Conservation (phyloP, 2,797 vertebrate genomes). For the Platalea minor region DNA sequence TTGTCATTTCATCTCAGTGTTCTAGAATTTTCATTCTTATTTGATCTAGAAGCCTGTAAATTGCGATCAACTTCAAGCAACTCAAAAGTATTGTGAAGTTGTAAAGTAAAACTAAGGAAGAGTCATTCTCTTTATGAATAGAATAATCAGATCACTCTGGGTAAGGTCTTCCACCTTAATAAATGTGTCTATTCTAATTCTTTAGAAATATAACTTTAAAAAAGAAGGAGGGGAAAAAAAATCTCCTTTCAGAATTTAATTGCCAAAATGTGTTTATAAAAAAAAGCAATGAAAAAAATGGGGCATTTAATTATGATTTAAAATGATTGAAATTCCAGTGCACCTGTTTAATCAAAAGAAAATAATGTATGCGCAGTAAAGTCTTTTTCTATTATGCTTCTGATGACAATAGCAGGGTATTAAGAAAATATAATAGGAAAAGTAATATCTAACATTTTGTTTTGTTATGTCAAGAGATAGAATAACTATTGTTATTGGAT, state of each 20-base stretch:
- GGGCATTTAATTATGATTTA: slow-evolving; percentile 26
- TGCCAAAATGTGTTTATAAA: slow-evolving; percentile 24
- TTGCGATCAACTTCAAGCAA: background rate
- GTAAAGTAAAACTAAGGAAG: background rate
- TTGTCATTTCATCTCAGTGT: background rate
- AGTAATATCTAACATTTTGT: slow-evolving; percentile 20
- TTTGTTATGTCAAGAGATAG: background rate
- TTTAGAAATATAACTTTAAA: slow-evolving; percentile 4
- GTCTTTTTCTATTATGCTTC: slow-evolving; percentile 28
- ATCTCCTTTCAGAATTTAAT: slow-evolving; percentile 31
- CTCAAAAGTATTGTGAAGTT: background rate
- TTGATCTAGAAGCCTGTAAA: background rate
- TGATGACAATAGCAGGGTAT: slow-evolving; percentile 40
- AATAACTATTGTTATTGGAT: background rate
- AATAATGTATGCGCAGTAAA: slow-evolving; percentile 28
- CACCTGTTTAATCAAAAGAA: slow-evolving; percentile 58
- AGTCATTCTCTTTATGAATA: background rate
- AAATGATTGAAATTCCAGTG: slow-evolving; percentile 30
- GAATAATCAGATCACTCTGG: background rate
- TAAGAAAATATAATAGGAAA: slow-evolving; percentile 33
- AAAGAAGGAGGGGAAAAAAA: background rate
- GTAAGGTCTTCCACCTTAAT: slow-evolving; percentile 9
- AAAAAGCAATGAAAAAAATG: background rate
- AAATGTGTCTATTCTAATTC: background rate
- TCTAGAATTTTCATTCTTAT: background rate